Conservation (phyloP, 2,113 vertebrate species). For the Geothlypis trichas region DNA sequence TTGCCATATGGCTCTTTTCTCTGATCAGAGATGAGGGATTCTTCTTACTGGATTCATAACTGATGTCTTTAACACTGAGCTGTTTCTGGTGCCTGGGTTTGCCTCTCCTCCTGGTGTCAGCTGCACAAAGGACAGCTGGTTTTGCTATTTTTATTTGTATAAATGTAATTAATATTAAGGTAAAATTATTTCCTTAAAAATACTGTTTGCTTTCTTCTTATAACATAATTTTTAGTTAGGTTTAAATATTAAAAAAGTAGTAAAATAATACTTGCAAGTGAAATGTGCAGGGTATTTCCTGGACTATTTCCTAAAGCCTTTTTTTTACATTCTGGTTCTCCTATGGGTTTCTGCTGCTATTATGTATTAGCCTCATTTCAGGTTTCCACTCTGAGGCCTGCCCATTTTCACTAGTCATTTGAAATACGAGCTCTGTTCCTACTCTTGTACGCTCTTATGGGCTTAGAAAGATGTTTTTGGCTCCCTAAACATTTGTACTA, state of each 20-base stretch:
- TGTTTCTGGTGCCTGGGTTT: not conserved
- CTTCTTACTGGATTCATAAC: fast-evolving
- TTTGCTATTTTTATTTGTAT: not conserved
- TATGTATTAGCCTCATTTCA: not conserved
- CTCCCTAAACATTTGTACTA: not conserved
- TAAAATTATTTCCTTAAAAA: not conserved
- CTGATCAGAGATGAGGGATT: not conserved
- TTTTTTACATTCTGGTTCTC: not conserved
- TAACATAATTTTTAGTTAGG: not conserved
- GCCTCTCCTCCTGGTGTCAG: not conserved
- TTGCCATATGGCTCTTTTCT: not conserved
- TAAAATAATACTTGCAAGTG: not conserved
- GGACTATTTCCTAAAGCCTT: not conserved
- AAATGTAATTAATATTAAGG: not conserved
- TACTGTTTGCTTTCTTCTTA: not conserved
- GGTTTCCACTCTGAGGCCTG: not conserved
- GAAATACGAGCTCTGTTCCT: not conserved
- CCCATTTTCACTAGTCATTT: not conserved
- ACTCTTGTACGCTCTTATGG: not conserved
- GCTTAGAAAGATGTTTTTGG: not conserved
- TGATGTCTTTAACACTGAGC: not conserved
- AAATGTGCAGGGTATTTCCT: not conserved
- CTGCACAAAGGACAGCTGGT: not conserved
- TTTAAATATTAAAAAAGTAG: not conserved
- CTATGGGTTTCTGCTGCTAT: not conserved